Base-by-base conservation (phyloP, 2,888 invertebrate species). In the Luffia ferchaultella region DNA sequence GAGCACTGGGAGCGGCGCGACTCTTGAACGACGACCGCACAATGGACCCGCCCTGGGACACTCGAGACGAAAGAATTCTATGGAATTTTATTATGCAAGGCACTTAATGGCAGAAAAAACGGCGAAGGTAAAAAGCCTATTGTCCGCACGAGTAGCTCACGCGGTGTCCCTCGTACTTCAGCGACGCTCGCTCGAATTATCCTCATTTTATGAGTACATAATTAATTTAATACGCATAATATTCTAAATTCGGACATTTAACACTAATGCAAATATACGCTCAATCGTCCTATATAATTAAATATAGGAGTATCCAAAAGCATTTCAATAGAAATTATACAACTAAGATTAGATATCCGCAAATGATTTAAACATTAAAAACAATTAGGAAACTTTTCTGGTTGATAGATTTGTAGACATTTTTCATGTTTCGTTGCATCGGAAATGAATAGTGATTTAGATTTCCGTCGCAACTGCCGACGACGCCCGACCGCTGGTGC, bases 61-160 rank as follows among this genome's bases (percentile, higher is more conserved):
- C 62, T 64, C 52, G 55, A 67, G 66, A 55, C 62, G 60, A 60
- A 65, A 66, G 62, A 66, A 66, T 64, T 63, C 63, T 62, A 66
- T 62, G 67, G 65, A 64, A 62, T 68, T 69, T 66, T 72, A 68
- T 73, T 70, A 68, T 73, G 66, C 65, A 60, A 58, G 59, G 56
- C 62, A 67, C 70, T 70, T 64, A 62, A 67, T 60, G 58, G 60
- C 64, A 64, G 59, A 62, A 67, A 70, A 70, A 70, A n/a, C n/a
- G n/a, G n/a, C n/a, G n/a, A n/a, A n/a, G n/a, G n/a, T n/a, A n/a
- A n/a, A n/a, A n/a, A n/a, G n/a, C n/a, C n/a, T n/a, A n/a, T n/a
- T n/a, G n/a, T n/a, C n/a, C n/a, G n/a, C n/a, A n/a, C n/a, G n/a
- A n/a, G n/a, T n/a, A n/a, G n/a, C n/a, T n/a, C n/a, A n/a, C n/a